These are phyloP conservation scores for Campaea margaritaria DNA, from an alignment of 2,888 invertebrate genomes.

Conservation along the genomic window DNA sequence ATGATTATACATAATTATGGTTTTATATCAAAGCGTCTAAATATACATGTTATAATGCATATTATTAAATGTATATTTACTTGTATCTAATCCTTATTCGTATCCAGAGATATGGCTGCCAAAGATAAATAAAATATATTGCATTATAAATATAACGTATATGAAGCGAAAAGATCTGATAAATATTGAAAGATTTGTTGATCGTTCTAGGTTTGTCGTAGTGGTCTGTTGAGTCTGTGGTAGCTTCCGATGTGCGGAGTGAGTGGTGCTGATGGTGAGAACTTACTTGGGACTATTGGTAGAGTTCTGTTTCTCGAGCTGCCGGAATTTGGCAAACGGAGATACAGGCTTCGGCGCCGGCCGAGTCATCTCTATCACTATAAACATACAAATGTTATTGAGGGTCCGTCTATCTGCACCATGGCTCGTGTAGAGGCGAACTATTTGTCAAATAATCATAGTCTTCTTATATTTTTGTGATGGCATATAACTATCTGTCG, in stretches of 20 bases:
- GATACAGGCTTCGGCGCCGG: constrained; percentile 89
- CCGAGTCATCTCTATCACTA: constrained; percentile 84
- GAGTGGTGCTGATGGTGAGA: neutral
- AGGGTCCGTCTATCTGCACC: neutral
- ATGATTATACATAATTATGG: constrained; percentile 34
- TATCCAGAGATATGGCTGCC: constrained; percentile 77
- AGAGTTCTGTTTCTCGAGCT: constrained; percentile 95
- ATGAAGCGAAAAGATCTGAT: constrained; percentile 59
- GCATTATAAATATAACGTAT: constrained; percentile 57
- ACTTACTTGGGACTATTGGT: constrained; percentile 92
- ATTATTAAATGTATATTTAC: constrained; percentile 69
- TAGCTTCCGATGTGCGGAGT: constrained; percentile 10
- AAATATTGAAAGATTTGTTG: constrained; percentile 27
- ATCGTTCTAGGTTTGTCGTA: constrained; percentile 21
- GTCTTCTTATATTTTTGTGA: no score
- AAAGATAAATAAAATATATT: constrained; percentile 74
- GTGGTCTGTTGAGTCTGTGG: constrained; percentile 11
- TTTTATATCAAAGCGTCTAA: constrained; percentile 66
- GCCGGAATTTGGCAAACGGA: constrained; percentile 96
- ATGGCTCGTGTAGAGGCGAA: neutral
- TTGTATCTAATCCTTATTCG: constrained; percentile 74
- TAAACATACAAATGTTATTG: constrained; percentile 15
- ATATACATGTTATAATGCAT: constrained; percentile 66
- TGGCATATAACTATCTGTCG: no score
- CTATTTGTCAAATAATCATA: neutral